phyloP scores from a whole-genome alignment of 1,140 invertebrate genomes.

The Oreohelix idahoensis region DNA sequence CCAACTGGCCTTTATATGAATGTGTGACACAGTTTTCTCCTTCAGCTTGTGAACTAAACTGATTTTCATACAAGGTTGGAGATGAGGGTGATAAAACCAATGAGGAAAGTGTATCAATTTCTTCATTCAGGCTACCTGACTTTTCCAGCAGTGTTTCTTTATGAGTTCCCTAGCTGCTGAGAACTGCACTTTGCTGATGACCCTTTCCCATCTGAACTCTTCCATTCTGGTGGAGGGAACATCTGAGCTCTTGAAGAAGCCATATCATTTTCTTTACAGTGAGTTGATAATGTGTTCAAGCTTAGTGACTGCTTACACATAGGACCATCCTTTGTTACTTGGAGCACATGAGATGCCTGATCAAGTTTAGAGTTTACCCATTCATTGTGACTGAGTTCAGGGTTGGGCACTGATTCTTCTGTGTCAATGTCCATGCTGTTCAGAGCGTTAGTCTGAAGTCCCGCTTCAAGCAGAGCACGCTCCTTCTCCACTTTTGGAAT shows the following conservation, averaged over 20 bases:
- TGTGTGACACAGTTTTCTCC: background rate
- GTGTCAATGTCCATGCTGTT: background rate
- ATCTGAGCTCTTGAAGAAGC: background rate
- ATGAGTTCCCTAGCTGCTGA: background rate
- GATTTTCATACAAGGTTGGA: background rate
- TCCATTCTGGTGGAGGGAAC: background rate
- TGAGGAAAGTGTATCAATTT: background rate
- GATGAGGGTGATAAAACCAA: background rate
- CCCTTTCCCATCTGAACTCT: background rate
- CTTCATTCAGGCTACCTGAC: background rate
- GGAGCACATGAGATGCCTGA: background rate
- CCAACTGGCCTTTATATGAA: background rate
- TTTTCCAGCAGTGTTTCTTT: background rate
- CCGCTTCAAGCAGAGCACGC: slow-evolving; percentile 58
- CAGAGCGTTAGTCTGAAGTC: background rate
- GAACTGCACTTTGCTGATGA: background rate
- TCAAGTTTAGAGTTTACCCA: background rate
- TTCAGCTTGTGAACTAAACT: background rate
- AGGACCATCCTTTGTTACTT: background rate
- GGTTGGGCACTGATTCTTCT: background rate
- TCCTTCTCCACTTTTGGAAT: slow-evolving; percentile 72
- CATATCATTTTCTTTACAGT: background rate
- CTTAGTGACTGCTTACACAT: background rate
- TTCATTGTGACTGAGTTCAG: background rate
- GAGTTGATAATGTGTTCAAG: background rate